A percentile compares a stretch with the other conserved stretches of the same genome.
Evolutionary conservation across 2,797 vertebrate genomes (phyloP).

Genomic region (Notamacropus eugenii): DNA sequence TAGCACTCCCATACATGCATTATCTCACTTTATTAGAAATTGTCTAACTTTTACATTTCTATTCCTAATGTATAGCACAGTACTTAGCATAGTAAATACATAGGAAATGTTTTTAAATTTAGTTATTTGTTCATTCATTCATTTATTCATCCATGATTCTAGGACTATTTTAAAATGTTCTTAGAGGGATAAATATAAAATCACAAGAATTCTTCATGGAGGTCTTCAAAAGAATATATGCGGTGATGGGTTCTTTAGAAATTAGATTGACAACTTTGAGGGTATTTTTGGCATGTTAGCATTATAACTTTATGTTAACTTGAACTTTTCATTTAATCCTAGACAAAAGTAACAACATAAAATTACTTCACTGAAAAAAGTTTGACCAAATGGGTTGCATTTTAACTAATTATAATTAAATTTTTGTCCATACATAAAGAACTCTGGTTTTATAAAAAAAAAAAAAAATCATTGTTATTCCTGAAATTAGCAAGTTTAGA

Average conservation of each 20-base stretch:
- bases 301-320: neutral
- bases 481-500: neutral
- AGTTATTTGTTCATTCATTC: neutral
- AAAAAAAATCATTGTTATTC: neutral
- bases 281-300: neutral
- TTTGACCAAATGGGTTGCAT: neutral
- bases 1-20: neutral
- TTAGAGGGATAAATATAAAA: neutral
- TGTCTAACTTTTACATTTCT: neutral
- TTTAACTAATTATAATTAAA: no score
- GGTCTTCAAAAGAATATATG: neutral
- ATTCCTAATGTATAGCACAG: neutral
- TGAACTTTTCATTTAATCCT: neutral
- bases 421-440: no score
- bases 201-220: neutral
- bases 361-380: neutral
- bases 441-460: neutral
- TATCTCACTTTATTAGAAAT: neutral
- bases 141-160: neutral
- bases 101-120: neutral
- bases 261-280: neutral
- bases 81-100: neutral
- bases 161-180: neutral
- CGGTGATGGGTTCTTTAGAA: neutral
- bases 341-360: neutral